Conservation (phyloP, 1,140 invertebrate species). For the Littorina saxatilis region DNA sequence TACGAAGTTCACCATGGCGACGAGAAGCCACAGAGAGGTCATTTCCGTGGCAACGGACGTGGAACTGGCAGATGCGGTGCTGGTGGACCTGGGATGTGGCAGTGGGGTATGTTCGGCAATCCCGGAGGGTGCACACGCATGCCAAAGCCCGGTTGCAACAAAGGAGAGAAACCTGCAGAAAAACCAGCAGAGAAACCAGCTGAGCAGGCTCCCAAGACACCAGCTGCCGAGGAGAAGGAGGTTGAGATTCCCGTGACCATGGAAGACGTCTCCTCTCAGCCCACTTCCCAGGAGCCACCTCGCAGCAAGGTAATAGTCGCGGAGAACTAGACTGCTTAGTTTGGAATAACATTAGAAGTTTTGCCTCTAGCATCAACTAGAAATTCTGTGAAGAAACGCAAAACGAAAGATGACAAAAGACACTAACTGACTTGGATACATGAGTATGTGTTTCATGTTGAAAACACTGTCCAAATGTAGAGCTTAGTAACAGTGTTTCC, state of each 20-base stretch:
- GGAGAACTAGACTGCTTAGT: too few species aligned
- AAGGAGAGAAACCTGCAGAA: background rate
- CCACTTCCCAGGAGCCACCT: background rate
- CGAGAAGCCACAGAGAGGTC: slow-evolving; percentile 21
- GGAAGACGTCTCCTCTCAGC: background rate
- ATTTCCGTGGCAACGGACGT: slow-evolving; percentile 24
- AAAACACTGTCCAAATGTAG: too few species aligned
- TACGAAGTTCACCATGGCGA: slow-evolving; percentile 66
- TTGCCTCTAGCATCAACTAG: too few species aligned
- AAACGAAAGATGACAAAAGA: too few species aligned
- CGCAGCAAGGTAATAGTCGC: background rate
- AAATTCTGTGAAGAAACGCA: too few species aligned
- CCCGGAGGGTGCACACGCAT: background rate
- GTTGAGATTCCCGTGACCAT: background rate
- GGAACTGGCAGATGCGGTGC: slow-evolving; percentile 23
- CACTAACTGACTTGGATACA: background rate
- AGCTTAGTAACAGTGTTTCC: too few species aligned
- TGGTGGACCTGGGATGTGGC: slow-evolving; percentile 21
- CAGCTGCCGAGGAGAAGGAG: background rate
- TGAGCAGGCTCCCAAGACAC: background rate
- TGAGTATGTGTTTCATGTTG: too few species aligned
- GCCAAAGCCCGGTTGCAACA: background rate
- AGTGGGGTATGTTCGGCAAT: slow-evolving; percentile 14
- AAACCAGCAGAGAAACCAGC: slow-evolving; percentile 5
- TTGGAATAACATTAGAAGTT: too few species aligned